Evolutionary conservation across 2,888 invertebrate genomes (phyloP).

Genomic region (Trisateles emortualis): DNA sequence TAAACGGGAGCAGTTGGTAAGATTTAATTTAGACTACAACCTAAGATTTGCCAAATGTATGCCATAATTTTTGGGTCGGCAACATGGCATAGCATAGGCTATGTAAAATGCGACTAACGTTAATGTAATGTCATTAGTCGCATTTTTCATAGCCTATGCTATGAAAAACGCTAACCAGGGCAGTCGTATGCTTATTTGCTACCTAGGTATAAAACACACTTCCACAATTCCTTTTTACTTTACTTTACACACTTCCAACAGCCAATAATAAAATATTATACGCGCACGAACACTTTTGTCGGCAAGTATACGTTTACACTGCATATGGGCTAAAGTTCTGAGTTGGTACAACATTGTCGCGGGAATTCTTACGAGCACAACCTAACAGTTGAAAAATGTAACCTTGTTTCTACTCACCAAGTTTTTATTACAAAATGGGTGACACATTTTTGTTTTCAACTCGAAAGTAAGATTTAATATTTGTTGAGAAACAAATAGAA

Average conservation of each 20-base stretch:
- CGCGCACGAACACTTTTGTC: constrained; percentile 29
- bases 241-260: neutral
- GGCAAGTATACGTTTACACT: constrained; percentile 42
- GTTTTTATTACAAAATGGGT: constrained; percentile 43
- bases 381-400: constrained; percentile 55
- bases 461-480: constrained; percentile 3
- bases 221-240: too few species aligned
- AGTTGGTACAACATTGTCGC: constrained; percentile 55
- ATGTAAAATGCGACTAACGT: too few species aligned
- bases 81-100: too few species aligned
- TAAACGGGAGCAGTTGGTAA: too few species aligned
- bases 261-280: neutral
- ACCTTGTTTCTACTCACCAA: constrained; percentile 48
- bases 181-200: too few species aligned
- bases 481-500: neutral
- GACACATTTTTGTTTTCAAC: constrained; percentile 18
- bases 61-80: too few species aligned
- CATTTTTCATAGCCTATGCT: too few species aligned
- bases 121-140: too few species aligned
- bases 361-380: constrained; percentile 46
- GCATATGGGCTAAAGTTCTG: constrained; percentile 56
- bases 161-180: too few species aligned
- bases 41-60: too few species aligned
- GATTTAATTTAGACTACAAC: too few species aligned
- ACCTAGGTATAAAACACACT: too few species aligned